A percentile compares a stretch with the other conserved stretches of the same genome.
Evolutionary conservation across 2,797 vertebrate species (phyloP).

Genomic region (Mormyrops attenuatus): DNA sequence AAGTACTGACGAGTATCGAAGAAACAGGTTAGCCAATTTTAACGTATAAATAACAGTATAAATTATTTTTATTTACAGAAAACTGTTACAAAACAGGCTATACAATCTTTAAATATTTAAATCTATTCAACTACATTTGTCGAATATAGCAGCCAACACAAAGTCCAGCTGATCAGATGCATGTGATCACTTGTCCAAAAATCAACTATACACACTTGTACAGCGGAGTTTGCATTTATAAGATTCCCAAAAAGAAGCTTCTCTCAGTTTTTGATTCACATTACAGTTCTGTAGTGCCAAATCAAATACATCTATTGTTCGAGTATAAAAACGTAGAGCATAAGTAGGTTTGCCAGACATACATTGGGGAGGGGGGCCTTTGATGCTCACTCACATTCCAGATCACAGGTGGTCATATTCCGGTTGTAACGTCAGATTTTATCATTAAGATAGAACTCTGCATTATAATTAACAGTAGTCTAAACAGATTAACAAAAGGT

Average conservation of each 20-base stretch:
- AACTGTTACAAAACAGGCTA: slow-evolving; percentile 99
- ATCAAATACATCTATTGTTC: slow-evolving; percentile 53
- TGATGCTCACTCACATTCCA: slow-evolving; percentile 27
- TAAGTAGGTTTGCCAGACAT: neutral
- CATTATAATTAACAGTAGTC: slow-evolving; percentile 33
- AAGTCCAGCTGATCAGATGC: slow-evolving; percentile 96
- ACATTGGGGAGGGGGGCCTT: neutral
- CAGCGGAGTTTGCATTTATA: slow-evolving; percentile 84
- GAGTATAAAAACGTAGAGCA: slow-evolving; percentile 15
- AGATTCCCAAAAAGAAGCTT: slow-evolving; percentile 71
- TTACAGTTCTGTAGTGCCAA: slow-evolving; percentile 85
- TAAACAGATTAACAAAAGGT: slow-evolving; percentile 30
- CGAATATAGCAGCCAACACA: slow-evolving; percentile 99
- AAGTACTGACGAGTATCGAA: slow-evolving; percentile 47
- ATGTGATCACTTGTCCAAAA: slow-evolving; percentile 91
- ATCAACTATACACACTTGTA: slow-evolving; percentile 76
- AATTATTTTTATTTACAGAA: slow-evolving; percentile 99
- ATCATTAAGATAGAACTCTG: slow-evolving; percentile 34
- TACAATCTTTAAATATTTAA: slow-evolving; percentile 99
- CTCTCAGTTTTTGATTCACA: slow-evolving; percentile 82
- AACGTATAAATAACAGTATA: slow-evolving; percentile 99
- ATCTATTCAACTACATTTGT: slow-evolving; percentile 98
- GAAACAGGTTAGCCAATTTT: slow-evolving; percentile 67
- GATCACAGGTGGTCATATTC: slow-evolving; percentile 34
- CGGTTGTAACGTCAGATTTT: slow-evolving; percentile 34